phyloP scores from a whole-genome alignment of 2,888 invertebrate species.

The Synergus gifuensis region DNA sequence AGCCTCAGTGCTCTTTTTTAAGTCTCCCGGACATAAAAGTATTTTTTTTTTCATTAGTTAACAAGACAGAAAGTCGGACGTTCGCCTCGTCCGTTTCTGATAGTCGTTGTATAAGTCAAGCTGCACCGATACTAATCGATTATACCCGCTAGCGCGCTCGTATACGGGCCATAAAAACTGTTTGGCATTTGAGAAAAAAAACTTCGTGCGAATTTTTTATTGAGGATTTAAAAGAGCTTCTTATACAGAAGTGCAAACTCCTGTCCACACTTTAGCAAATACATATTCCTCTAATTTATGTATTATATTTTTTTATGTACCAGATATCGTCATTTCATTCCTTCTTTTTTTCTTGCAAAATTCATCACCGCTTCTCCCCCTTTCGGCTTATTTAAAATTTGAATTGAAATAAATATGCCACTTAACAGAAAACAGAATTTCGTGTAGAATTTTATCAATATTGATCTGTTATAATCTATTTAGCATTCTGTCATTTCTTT shows the following conservation, averaged over 20 bases:
- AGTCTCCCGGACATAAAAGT: neutral
- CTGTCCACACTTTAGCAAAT: neutral
- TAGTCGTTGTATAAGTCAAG: neutral
- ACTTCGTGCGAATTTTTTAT: neutral
- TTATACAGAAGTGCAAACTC: neutral
- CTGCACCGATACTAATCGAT: slow-evolving; percentile 7
- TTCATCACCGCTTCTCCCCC: neutral
- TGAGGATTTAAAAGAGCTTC: neutral
- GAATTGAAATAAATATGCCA: neutral
- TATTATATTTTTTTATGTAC: neutral
- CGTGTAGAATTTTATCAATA: too few species aligned
- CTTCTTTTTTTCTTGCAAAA: neutral
- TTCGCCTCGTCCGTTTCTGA: neutral
- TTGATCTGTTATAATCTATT: too few species aligned
- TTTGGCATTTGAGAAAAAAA: neutral
- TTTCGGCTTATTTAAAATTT: neutral
- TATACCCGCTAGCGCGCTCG: neutral
- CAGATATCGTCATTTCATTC: neutral
- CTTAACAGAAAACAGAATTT: too few species aligned
- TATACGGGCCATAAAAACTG: neutral
- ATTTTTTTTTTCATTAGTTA: neutral
- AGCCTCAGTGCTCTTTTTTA: neutral
- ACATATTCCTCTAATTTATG: neutral
- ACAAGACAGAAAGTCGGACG: slow-evolving; percentile 18
- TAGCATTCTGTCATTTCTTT: too few species aligned